Base-by-base conservation (phyloP, 2,888 invertebrate genomes). In the Pterobdella sp. region DNA sequence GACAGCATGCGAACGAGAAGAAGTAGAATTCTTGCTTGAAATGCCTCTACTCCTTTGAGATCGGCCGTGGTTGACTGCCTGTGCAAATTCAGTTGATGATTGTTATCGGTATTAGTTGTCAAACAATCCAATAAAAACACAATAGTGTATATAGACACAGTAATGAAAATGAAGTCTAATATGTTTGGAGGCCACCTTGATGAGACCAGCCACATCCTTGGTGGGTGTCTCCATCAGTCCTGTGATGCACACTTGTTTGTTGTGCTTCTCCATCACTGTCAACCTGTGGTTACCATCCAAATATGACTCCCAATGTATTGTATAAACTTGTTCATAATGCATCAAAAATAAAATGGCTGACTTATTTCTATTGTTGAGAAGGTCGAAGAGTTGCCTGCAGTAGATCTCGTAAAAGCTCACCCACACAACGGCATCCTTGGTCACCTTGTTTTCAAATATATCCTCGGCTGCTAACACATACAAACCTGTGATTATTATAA, bases 381-480 rank as follows among this genome's bases (percentile, higher is more conserved):
- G 79, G 74, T 83, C 83, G 79, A 81, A 83, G 69, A 83, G 78
- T 76, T 83, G 82, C 29, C 82, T 81, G 78, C 81, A 81, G 78
- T 83, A 83, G 73, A 83, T 83, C 77, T 83, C 83, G 76, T 82
- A 83, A 77, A 80, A 82, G 78, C 82, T 82, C 78, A 82, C 79
- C 82, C 82, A 82, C 18, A 83, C 65, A 18, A 68, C 29, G 18
- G 76, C 79, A n/a, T 35, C 26, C n/a, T n/a, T n/a, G n/a, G n/a
- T n/a, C n/a, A n/a, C n/a, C n/a, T n/a, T n/a, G 1, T 42, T 42
- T n/a, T 69, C 52, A 76, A 81, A 82, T 34, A 83, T 79, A 66
- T 83, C 82, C 63, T 78, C 77, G 1, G 81, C 80, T 4, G 83
- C 82, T 66, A 82, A 77, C 32, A 81, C 78, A 74, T 82, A 83